These are phyloP conservation scores for Henricia sp. DNA, from an alignment of 53 echinoderm and acorn worm species.

Conservation along the genomic window DNA sequence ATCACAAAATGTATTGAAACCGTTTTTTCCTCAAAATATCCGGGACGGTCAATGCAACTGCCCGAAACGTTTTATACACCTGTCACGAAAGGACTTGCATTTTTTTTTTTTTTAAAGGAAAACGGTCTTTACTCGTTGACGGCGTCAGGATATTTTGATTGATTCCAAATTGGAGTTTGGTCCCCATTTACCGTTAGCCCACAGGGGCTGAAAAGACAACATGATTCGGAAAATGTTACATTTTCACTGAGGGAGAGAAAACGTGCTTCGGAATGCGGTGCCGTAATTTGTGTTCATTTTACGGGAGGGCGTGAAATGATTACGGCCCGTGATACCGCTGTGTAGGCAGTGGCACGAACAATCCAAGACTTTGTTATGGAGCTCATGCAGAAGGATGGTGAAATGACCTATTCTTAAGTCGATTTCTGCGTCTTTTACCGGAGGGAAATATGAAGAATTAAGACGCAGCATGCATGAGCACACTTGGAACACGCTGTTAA, in stretches of 20 bases:
- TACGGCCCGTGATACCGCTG: not conserved
- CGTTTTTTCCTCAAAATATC: too few relatives aligned
- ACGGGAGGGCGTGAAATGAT: not conserved
- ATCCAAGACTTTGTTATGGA: too few relatives aligned
- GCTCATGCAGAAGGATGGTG: not conserved
- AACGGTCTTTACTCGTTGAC: too few relatives aligned
- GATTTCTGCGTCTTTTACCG: not conserved
- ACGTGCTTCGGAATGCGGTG: not conserved
- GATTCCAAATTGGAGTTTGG: not conserved
- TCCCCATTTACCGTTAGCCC: slow-evolving; percentile 6
- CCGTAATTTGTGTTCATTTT: not conserved
- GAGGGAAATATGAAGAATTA: not conserved
- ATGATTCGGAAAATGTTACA: not conserved
- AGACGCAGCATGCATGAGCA: too few relatives aligned
- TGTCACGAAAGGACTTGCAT: too few relatives aligned
- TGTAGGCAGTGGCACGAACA: too few relatives aligned
- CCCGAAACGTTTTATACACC: too few relatives aligned
- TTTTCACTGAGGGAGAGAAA: not conserved
- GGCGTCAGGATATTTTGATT: not conserved
- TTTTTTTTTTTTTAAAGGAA: too few relatives aligned
- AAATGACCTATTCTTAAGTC: not conserved
- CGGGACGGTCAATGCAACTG: too few relatives aligned
- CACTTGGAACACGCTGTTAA: too few relatives aligned
- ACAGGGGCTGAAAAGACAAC: not conserved
- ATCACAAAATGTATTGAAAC: too few relatives aligned